Conservation (phyloP, 2,888 invertebrate species). For the Himalopsyche anomala region DNA sequence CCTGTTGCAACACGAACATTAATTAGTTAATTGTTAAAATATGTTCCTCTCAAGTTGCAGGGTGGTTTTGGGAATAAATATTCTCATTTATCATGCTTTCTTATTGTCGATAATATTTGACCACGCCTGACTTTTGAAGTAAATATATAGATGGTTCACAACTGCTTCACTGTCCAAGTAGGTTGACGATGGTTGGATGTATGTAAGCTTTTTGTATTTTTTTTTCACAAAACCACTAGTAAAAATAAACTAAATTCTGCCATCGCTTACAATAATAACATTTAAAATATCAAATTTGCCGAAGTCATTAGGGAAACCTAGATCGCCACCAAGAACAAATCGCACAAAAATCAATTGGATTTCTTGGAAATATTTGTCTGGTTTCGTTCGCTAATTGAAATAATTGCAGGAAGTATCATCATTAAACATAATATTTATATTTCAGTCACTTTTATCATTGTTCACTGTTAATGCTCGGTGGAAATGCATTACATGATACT, state of each 20-base stretch:
- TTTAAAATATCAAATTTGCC: not conserved
- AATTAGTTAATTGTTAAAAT: too few species aligned
- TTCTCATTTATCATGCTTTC: too few species aligned
- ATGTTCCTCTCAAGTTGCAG: too few species aligned
- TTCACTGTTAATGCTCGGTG: too few species aligned
- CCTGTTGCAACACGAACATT: too few species aligned
- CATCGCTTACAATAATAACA: too few species aligned
- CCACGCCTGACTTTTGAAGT: not conserved
- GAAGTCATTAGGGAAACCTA: not conserved
- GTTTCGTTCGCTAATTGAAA: not conserved
- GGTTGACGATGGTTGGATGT: not conserved
- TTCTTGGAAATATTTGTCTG: not conserved
- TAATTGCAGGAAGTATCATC: constrained; percentile 24
- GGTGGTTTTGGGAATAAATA: too few species aligned
- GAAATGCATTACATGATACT: too few species aligned
- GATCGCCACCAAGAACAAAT: not conserved
- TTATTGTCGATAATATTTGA: too few species aligned
- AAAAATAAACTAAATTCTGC: not conserved
- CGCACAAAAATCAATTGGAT: not conserved
- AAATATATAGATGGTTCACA: not conserved
- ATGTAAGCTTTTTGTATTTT: not conserved
- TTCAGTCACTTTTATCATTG: too few species aligned
- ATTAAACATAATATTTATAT: not conserved
- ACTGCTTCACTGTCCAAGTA: not conserved
- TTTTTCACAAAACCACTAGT: not conserved